phyloP scores from a whole-genome alignment of 1,140 invertebrate species.

The Antheraea mylitta region DNA sequence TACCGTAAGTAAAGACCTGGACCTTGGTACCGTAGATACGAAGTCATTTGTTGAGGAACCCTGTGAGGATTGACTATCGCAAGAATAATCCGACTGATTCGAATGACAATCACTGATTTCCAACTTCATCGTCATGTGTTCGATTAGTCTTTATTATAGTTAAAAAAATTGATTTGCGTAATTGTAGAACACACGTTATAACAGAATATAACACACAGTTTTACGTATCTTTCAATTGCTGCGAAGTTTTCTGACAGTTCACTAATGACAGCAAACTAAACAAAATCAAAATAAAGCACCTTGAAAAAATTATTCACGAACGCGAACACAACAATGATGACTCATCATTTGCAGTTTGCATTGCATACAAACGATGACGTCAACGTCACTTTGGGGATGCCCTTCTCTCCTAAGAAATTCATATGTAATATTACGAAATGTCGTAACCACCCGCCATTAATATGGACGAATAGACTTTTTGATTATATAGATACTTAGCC shows the following conservation, averaged over 20 bases:
- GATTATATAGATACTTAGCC: constrained; percentile 31
- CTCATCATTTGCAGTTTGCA: constrained; percentile 61
- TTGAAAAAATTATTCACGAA: constrained; percentile 54
- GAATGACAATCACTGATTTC: constrained; percentile 72
- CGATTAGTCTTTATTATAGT: constrained; percentile 8
- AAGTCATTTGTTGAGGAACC: constrained; percentile 71
- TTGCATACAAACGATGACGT: constrained; percentile 55
- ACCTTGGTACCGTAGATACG: constrained; percentile 51
- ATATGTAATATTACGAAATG: constrained; percentile 42
- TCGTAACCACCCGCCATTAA: constrained; percentile 55
- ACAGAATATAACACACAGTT: constrained; percentile 34
- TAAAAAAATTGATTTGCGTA: constrained; percentile 46
- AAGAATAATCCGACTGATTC: constrained; percentile 69
- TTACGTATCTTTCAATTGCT: constrained; percentile 32
- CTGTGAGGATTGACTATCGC: constrained; percentile 70
- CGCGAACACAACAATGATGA: constrained; percentile 73
- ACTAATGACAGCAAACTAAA: constrained; percentile 43
- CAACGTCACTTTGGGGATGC: constrained; percentile 69
- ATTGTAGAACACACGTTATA: constrained; percentile 35
- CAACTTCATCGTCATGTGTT: constrained; percentile 72
- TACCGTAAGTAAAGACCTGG: constrained; percentile 59
- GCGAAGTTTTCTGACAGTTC: constrained; percentile 58
- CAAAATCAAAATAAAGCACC: constrained; percentile 52
- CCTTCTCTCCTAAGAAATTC: constrained; percentile 70
- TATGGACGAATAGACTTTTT: constrained; percentile 48